phyloP scores from a whole-genome alignment of 2,797 vertebrate species.

The Pangasius macronema region DNA sequence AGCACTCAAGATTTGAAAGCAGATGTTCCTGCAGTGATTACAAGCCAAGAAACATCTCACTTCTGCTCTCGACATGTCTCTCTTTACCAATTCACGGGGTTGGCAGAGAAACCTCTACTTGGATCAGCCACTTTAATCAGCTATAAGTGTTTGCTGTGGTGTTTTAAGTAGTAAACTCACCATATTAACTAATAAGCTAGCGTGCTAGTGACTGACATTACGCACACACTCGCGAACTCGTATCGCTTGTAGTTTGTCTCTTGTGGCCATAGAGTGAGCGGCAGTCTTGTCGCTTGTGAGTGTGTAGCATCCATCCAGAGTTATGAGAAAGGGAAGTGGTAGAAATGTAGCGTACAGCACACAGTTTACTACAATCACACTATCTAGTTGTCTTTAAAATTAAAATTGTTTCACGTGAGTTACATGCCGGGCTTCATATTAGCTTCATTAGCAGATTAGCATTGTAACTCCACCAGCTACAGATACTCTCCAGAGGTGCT shows the following conservation, averaged over 20 bases:
- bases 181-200: neutral
- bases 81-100: neutral
- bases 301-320: neutral
- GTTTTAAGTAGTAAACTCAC: neutral
- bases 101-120: conserved; percentile 9
- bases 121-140: neutral
- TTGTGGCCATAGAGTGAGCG: neutral
- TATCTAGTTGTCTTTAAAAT: neutral
- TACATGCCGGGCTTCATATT: neutral
- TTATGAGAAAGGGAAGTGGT: neutral
- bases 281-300: neutral
- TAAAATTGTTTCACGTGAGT: too few species aligned
- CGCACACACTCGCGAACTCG: too few species aligned
- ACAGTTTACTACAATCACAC: neutral
- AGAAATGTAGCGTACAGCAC: neutral
- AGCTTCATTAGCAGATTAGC: neutral
- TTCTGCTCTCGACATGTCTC: neutral
- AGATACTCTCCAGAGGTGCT: neutral
- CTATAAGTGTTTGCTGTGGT: neutral
- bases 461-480: too few species aligned
- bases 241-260: neutral
- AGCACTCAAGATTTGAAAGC: conserved; percentile 35
- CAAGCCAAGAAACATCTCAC: conserved; percentile 40
- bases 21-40: conserved; percentile 48
- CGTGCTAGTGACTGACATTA: neutral